Evolutionary conservation across 2,113 vertebrate species (phyloP), one percentile per base, ranked within the genome.

Genomic region (Peromyscus leucopus): DNA sequence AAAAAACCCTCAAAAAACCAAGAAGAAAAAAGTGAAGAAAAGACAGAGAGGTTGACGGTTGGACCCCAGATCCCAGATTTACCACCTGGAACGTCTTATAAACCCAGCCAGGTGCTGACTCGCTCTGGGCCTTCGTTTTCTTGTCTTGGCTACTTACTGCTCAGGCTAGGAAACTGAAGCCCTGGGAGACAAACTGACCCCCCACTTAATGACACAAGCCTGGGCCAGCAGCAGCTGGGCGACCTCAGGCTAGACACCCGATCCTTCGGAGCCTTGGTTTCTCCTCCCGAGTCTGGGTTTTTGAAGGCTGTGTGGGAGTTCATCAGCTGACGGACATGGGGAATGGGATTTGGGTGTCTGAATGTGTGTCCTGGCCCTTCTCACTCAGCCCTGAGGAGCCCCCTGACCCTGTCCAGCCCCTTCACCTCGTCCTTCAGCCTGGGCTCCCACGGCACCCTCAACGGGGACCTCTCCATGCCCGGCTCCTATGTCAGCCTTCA

Each of bases 401-500:
- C 99, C 31, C 98, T 99, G 98, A 99, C 99, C 79, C 90, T 99
- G 95, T 97, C 99, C 42, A 98, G 99, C 97, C 98, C 99, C 76
- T 99, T 99, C 97, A 94, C 98, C 0, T 96, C 99, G n/a, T 99
- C 99, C 95, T 99, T 99, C 61, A 99, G 99, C 72, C 97, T 99
- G 97, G 98, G 99, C 97, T 99, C 99, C 95, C 99, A 99, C 33
- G 88, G 99, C 28, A 92, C 99, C 61, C 99, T 99, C 95, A 99
- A 99, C 0, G 99, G 99, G 63, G 99, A 99, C 97, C 98, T 99
- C 61, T 98, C 99, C 0, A 98, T 99, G 97, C 99, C 99, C 0
- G 96, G 99, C 86, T 98, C 99, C 46, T 99, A 99, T 0, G 96
- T 99, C 55, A 99, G 99, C 82, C 98, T 99, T 57, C 99, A 99